Evolutionary conservation across 2,888 invertebrate genomes (phyloP).

Genomic region (Chirona hameri): DNA sequence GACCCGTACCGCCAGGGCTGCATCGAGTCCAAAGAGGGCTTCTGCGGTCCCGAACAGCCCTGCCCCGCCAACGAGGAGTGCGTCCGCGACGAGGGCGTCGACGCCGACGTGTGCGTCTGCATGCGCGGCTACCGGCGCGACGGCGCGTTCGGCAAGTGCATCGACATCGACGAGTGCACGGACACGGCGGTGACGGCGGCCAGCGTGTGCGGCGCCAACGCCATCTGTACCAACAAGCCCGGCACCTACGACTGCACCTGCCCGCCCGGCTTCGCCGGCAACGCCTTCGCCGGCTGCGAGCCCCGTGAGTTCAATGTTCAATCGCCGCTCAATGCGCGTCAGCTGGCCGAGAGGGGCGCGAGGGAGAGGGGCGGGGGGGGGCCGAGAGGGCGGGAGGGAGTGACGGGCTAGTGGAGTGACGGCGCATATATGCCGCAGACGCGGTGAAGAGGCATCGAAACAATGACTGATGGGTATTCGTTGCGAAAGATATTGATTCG

Average conservation of each 20-base stretch:
- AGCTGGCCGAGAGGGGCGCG: too few relatives aligned
- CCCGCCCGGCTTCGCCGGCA: slow-evolving; percentile 80
- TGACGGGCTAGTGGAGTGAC: too few relatives aligned
- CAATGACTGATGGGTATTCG: too few relatives aligned
- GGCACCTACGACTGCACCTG: slow-evolving; percentile 92
- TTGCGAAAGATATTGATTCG: background rate
- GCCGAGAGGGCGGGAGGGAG: too few relatives aligned
- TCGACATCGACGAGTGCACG: slow-evolving; percentile 81
- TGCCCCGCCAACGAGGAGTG: slow-evolving; percentile 83
- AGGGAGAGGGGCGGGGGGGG: too few relatives aligned
- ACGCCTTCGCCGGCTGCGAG: slow-evolving; percentile 82
- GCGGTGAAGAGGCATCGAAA: too few relatives aligned
- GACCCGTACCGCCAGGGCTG: slow-evolving; percentile 78
- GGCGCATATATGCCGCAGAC: too few relatives aligned
- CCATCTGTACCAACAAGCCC: slow-evolving; percentile 85
- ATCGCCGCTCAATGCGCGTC: too few relatives aligned
- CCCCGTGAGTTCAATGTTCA: background rate
- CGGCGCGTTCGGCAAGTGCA: slow-evolving; percentile 63
- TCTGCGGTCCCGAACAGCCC: slow-evolving; percentile 69
- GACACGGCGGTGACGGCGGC: slow-evolving; percentile 56
- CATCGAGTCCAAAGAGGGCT: slow-evolving; percentile 54
- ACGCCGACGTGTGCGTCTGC: slow-evolving; percentile 81
- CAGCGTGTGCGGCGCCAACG: slow-evolving; percentile 80
- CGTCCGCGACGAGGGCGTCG: slow-evolving; percentile 66
- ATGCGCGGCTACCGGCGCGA: slow-evolving; percentile 80